phyloP scores from a whole-genome alignment of 2,888 invertebrate species.

The Cristatella mucedo region DNA sequence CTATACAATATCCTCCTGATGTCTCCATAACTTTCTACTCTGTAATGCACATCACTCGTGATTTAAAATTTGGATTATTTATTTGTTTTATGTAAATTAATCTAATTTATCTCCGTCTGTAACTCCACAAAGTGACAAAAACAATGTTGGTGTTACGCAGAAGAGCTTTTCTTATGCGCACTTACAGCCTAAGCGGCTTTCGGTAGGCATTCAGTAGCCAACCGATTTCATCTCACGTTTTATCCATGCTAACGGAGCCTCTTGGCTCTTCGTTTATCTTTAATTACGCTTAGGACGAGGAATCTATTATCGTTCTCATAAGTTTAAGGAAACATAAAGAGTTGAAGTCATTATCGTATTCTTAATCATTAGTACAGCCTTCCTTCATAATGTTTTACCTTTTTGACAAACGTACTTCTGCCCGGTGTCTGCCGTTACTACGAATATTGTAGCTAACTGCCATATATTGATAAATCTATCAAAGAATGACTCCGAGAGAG shows the following conservation, averaged over 20 bases:
- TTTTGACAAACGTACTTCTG: conserved; percentile 69
- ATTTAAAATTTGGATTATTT: conserved; percentile 54
- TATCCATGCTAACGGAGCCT: conserved; percentile 56
- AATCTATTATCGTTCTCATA: conserved; percentile 43
- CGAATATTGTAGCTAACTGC: conserved; percentile 51
- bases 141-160: no score
- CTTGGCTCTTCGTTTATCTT: conserved; percentile 55
- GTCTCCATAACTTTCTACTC: conserved; percentile 50
- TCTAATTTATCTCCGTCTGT: no score
- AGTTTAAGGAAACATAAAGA: conserved; percentile 48
- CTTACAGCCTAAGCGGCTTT: no score
- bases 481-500: conserved; percentile 61
- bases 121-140: no score
- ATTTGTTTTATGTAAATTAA: no score
- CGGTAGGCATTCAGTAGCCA: no score
- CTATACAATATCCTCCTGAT: conserved; percentile 53
- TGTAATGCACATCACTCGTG: conserved; percentile 52
- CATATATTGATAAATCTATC: conserved; percentile 49
- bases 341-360: conserved; percentile 52
- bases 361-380: conserved; percentile 53
- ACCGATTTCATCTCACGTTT: no score
- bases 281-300: conserved; percentile 54
- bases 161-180: no score
- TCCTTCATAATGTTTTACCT: conserved; percentile 60
- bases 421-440: conserved; percentile 49